These are phyloP conservation scores for Cistogaster globosa DNA, from an alignment of 2,888 invertebrate genomes.

Conservation along the genomic window DNA sequence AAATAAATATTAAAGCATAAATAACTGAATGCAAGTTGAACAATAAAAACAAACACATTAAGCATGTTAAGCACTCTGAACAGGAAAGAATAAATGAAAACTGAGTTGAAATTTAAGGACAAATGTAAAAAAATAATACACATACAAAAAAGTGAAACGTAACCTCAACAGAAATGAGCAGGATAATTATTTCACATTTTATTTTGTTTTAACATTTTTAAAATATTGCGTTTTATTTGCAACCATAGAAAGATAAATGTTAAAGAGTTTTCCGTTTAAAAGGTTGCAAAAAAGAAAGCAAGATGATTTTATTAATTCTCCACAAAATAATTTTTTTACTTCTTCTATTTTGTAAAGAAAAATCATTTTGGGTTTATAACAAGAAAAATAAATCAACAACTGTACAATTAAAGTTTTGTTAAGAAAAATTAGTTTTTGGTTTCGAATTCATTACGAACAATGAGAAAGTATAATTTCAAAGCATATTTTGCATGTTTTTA, in stretches of 20 bases:
- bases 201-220: neutral
- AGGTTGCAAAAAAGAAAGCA: neutral
- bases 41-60: neutral
- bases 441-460: neutral
- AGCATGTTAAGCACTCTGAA: conserved; percentile 5
- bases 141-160: neutral
- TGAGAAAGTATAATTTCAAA: too few species aligned
- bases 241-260: neutral
- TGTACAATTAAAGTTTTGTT: neutral
- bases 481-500: too few species aligned
- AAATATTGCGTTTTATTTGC: neutral
- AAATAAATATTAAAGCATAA: too few species aligned
- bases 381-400: neutral
- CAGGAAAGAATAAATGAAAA: conserved; percentile 7
- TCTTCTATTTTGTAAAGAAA: too few species aligned
- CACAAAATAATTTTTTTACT: too few species aligned
- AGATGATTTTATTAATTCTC: too few species aligned
- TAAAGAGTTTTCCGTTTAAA: too few species aligned
- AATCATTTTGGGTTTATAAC: neutral
- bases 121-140: neutral
- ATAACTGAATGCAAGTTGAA: neutral
- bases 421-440: neutral
- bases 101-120: neutral
- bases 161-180: conserved; percentile 35
- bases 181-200: conserved; percentile 41